Evolutionary conservation across 2,888 invertebrate genomes (phyloP), one percentile per base, ranked within the genome.

Genomic region (Hybos culiciformis): DNA sequence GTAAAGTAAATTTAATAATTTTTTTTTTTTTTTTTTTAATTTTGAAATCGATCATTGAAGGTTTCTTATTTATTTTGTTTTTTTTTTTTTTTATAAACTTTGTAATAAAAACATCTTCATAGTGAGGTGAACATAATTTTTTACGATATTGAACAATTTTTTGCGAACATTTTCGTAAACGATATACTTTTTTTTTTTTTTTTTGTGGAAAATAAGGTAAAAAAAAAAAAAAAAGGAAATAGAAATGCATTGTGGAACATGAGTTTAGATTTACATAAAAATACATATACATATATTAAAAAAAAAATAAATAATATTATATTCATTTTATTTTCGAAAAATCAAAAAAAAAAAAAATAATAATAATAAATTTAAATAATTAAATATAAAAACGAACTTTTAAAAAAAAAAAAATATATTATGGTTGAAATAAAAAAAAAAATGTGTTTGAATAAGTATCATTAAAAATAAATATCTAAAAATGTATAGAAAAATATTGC

Each of bases 221-320:
- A 55, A 48, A 56, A 50, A 52, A 45, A 55, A 46, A 52, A 50
- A 47, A 55, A 54, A 54, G 56, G 56, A n/a, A n/a, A n/a, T 57
- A 54, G 58, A 63, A 62, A 63, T 63, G 55, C 67, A 67, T 66
- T 67, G 66, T 63, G 66, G 67, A 67, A 65, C 67, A 67, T 66
- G 67, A 60, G 56, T 55, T 54, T 49, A 51, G 49, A 49, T 36
- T 43, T 39, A 41, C 19, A 26, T 46, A 48, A 40, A 50, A 44
- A 46, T 42, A 31, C 26, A 26, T 29, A 12, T n/a, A n/a, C 12
- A 12, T 29, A 5, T 29, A 12, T 29, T 29, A n/a, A 29, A 29
- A 29, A 29, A 6, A 29, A n/a, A 29, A 29, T 29, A n/a, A n/a
- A n/a, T n/a, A n/a, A n/a, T n/a, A n/a, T n/a, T n/a, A n/a, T n/a